Conservation (phyloP, 1,140 invertebrate genomes). For the Micrasema longulum region DNA sequence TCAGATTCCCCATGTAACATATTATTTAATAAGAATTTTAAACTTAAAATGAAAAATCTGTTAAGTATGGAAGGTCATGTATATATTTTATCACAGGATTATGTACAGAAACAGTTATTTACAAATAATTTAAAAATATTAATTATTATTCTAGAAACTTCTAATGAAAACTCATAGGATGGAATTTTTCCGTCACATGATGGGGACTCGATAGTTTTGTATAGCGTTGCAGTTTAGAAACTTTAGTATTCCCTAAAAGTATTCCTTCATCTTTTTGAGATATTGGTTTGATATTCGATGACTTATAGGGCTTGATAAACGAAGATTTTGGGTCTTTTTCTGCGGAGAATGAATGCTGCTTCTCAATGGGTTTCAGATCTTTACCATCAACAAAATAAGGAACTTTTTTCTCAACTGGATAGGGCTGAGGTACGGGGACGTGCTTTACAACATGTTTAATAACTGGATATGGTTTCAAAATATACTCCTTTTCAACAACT, state of each 20-base stretch:
- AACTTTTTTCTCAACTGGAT: constrained; percentile 68
- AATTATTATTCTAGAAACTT: background rate
- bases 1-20: too few relatives aligned
- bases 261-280: too few relatives aligned
- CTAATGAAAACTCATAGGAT: background rate
- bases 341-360: constrained; percentile 68
- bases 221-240: background rate
- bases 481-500: constrained; percentile 66
- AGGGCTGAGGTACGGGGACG: constrained; percentile 65
- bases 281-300: too few relatives aligned
- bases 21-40: too few relatives aligned
- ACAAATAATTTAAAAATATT: constrained; percentile 24
- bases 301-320: constrained; percentile 65
- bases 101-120: constrained; percentile 2
- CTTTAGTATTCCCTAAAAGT: background rate
- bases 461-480: constrained; percentile 71
- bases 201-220: background rate
- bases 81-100: too few relatives aligned
- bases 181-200: background rate
- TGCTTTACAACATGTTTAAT: constrained; percentile 68
- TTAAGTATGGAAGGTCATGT: too few relatives aligned
- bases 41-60: too few relatives aligned
- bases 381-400: constrained; percentile 56
- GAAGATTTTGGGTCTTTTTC: constrained; percentile 64
- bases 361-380: constrained; percentile 62